Percentiles rank a stretch among this genome's conserved stretches.
These are phyloP conservation scores for Andrena trimmerana DNA, from an alignment of 2,888 invertebrate genomes.

Conservation along the genomic window DNA sequence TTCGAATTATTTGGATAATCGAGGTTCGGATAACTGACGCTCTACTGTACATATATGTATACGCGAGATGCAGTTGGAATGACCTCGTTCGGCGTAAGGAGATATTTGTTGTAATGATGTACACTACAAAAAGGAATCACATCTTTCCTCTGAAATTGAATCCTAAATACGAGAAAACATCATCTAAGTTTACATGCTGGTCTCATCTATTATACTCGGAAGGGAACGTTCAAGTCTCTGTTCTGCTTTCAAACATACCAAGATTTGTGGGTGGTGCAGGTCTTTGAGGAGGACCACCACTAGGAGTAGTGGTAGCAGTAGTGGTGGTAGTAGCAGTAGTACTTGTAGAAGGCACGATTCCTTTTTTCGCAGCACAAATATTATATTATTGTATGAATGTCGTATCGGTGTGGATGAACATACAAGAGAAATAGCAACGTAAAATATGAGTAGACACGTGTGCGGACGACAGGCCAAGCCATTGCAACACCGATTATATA, in stretches of 20 bases:
- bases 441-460: slow-evolving; percentile 32
- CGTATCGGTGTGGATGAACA: slow-evolving; percentile 36
- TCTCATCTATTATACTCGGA: slow-evolving; percentile 34
- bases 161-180: slow-evolving; percentile 27
- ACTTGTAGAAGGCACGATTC: slow-evolving; percentile 77
- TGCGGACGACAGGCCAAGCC: slow-evolving; percentile 27
- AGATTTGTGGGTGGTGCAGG: slow-evolving; percentile 84
- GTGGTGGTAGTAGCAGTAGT: slow-evolving; percentile 55
- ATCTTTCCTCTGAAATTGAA: slow-evolving; percentile 35
- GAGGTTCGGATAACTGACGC: too few relatives aligned
- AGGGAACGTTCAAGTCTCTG: slow-evolving; percentile 12
- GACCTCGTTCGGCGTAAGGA: slow-evolving; percentile 15
- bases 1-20: too few relatives aligned
- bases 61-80: slow-evolving; percentile 18
- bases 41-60: neutral
- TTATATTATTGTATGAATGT: slow-evolving; percentile 68
- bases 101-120: slow-evolving; percentile 33
- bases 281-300: slow-evolving; percentile 82
- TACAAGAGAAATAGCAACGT: slow-evolving; percentile 51
- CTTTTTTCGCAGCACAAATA: slow-evolving; percentile 81
- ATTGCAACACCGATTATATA: slow-evolving; percentile 42
- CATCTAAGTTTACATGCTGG: slow-evolving; percentile 46
- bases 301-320: slow-evolving; percentile 46
- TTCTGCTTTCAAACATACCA: slow-evolving; percentile 78
- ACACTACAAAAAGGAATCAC: slow-evolving; percentile 61